A percentile compares a stretch with the other conserved stretches of the same genome.
Conservation (phyloP, 2,113 vertebrate species). For the Chaetops frenatus region DNA sequence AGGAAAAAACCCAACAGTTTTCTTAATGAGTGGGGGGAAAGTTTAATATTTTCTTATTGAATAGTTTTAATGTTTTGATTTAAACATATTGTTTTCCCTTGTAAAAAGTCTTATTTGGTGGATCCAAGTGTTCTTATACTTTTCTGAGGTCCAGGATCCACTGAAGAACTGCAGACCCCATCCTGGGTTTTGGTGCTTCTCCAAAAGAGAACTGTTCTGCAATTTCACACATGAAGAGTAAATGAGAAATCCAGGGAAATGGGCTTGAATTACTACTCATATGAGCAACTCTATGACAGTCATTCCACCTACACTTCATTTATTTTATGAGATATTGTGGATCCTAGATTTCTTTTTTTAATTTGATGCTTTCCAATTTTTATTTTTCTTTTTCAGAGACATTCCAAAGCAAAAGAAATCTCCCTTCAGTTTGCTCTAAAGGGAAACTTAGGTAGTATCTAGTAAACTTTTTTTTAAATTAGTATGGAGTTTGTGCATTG, state of each 20-base stretch:
- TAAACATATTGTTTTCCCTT: not conserved
- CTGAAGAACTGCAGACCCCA: not conserved
- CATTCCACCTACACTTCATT: not conserved
- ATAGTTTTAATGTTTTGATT: not conserved
- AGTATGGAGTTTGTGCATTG: not conserved
- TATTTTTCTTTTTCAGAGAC: not conserved
- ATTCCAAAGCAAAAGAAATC: not conserved
- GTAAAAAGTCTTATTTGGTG: not conserved
- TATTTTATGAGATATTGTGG: not conserved
- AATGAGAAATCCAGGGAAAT: not conserved
- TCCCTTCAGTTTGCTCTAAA: not conserved
- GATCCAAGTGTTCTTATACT: not conserved
- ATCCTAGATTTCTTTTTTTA: not conserved
- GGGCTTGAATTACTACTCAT: not conserved
- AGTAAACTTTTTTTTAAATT: not conserved
- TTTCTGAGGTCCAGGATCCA: not conserved
- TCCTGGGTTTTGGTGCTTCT: not conserved
- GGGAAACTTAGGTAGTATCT: not conserved
- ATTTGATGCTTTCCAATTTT: accelerated
- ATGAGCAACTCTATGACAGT: not conserved
- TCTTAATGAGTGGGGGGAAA: not conserved
- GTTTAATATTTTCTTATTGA: not conserved
- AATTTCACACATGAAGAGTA: not conserved
- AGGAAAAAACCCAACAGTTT: accelerated
- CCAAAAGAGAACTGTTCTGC: not conserved